Conservation (phyloP, 2,888 invertebrate genomes). For the Mesochorus sp. region DNA sequence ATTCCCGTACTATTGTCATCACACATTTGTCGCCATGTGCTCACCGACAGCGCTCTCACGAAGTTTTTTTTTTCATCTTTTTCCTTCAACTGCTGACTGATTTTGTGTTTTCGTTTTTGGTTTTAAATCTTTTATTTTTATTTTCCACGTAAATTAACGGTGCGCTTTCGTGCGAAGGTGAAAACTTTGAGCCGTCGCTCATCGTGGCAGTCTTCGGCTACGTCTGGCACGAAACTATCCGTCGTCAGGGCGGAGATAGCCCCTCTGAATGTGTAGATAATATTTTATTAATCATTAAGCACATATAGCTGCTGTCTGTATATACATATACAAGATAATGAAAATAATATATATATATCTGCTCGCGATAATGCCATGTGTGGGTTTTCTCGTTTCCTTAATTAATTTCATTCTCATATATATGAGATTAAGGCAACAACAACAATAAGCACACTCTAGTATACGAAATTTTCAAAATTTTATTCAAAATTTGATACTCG, state of each 20-base stretch:
- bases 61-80: not conserved
- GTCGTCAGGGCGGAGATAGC: constrained; percentile 72
- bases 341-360: constrained; percentile 74
- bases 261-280: constrained; percentile 72
- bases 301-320: constrained; percentile 71
- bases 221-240: constrained; percentile 76
- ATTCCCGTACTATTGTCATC: too few relatives aligned
- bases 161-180: constrained; percentile 19
- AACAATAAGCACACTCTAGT: too few relatives aligned
- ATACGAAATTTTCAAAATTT: too few relatives aligned
- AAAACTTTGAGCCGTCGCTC: constrained; percentile 53
- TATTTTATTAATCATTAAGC: constrained; percentile 79
- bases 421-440: not conserved
- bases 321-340: constrained; percentile 76
- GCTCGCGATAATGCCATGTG: constrained; percentile 73
- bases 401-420: constrained; percentile 63
- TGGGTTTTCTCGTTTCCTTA: constrained; percentile 69
- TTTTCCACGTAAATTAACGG: too few relatives aligned
- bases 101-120: not conserved
- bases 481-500: too few relatives aligned
- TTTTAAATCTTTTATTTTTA: too few relatives aligned
- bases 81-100: not conserved
- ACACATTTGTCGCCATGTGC: too few relatives aligned
- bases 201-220: constrained; percentile 61
- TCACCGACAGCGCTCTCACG: not conserved